These are phyloP conservation scores for Drosophila suzukii DNA, from an alignment of 1,140 invertebrate species.

Conservation along the genomic window DNA sequence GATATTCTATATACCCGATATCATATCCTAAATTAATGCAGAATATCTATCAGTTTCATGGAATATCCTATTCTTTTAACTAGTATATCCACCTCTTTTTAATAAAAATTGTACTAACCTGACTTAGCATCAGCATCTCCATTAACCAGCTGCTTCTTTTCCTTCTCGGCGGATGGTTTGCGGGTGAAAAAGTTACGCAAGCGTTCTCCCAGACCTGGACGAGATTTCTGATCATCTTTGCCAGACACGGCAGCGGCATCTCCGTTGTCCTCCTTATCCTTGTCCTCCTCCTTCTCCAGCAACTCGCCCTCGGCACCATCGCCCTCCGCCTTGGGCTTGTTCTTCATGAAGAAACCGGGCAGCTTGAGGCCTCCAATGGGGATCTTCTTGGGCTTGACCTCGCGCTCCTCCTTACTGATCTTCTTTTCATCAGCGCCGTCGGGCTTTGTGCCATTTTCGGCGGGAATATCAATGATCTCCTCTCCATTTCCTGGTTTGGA, in stretches of 20 bases:
- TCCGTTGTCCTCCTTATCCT: constrained; percentile 63
- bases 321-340: constrained; percentile 86
- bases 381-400: constrained; percentile 91
- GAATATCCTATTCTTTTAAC: no score
- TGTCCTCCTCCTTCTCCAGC: constrained; percentile 76
- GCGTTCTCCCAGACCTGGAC: constrained; percentile 69
- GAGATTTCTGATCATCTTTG: constrained; percentile 77
- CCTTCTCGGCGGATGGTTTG: constrained; percentile 73
- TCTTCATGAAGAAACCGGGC: constrained; percentile 91
- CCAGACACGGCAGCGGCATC: constrained; percentile 35
- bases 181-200: constrained; percentile 77
- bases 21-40: no score
- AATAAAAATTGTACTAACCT: constrained; percentile 48
- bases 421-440: constrained; percentile 85
- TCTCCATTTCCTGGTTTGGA: constrained; percentile 54
- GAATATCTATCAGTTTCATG: no score
- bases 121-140: constrained; percentile 79
- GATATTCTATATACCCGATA: no score
- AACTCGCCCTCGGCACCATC: constrained; percentile 84
- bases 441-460: constrained; percentile 70
- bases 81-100: no score
- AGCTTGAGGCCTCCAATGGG: constrained; percentile 93
- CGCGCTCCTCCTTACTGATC: constrained; percentile 88
- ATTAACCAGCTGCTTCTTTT: constrained; percentile 64
- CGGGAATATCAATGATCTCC: constrained; percentile 82